Evolutionary conservation across 2,888 invertebrate genomes (phyloP).

Genomic region (Nomada fucata): DNA sequence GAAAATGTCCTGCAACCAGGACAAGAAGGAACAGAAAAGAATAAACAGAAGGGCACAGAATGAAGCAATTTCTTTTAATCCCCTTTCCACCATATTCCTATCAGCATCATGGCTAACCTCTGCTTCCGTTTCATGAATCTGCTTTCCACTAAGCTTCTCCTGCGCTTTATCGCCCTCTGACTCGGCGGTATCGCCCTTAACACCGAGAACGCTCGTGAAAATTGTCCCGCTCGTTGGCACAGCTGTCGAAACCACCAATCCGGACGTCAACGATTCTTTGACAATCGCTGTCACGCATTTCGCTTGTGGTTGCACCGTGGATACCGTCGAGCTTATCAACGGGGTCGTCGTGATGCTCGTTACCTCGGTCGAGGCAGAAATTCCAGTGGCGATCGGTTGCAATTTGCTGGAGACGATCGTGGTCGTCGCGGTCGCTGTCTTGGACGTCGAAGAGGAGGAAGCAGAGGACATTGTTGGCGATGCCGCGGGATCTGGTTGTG

Average conservation of each 20-base stretch:
- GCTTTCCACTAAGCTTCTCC: neutral
- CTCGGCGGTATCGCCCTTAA: neutral
- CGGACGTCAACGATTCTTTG: neutral
- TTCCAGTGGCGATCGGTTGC: conserved; percentile 20
- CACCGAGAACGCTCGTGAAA: neutral
- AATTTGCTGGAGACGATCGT: conserved; percentile 22
- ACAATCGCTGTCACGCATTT: conserved; percentile 35
- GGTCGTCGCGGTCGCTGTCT: conserved; percentile 42
- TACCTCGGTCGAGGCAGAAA: neutral
- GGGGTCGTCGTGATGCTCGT: neutral
- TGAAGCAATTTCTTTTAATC: too few relatives aligned
- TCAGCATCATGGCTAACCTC: neutral
- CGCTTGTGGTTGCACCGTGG: conserved; percentile 37
- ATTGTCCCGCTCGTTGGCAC: neutral
- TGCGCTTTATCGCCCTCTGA: neutral
- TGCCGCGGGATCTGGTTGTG: conserved; percentile 71
- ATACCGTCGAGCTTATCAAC: conserved; percentile 29
- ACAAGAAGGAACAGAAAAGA: neutral
- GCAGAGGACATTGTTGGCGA: conserved; percentile 65
- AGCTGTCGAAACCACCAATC: neutral
- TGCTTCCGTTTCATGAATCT: neutral
- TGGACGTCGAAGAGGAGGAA: conserved; percentile 36
- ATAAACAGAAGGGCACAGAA: neutral
- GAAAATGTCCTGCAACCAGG: conserved; percentile 35
- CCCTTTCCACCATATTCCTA: neutral